Base-by-base conservation (phyloP, 2,888 invertebrate species). In the Drosophila aldrichi region DNA sequence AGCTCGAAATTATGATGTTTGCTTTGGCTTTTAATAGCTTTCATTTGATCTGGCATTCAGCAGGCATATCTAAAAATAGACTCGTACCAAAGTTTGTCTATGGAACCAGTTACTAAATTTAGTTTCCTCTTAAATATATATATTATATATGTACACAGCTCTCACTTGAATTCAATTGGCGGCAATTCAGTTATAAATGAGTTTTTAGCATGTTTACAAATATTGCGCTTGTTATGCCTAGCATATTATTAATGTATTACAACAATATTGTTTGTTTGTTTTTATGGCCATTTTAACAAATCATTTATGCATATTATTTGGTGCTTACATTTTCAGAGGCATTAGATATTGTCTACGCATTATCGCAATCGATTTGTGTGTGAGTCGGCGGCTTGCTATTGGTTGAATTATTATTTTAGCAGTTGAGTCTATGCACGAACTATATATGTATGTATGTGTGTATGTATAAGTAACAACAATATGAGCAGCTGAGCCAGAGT, bases 1-100 rank as follows among this genome's bases (percentile, higher is more conserved):
- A 86, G 81, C 84, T 79, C 57, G 81, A 84, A 86, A 79, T 76
- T 77, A 79, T 77, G 72, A 76, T 79, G 74, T 77, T 81, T 79
- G 67, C 77, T 58, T 54, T 66, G 62, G 66, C 61, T 51, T 51
- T 68, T 74, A 70, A 77, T 71, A 48, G 67, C 29, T 57, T 74
- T 62, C 8, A 48, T 55, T 61, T n/a, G 34, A 14, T 49, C 55
- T 41, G 40, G 41, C 58, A 57, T 57, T 54, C 43, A 63, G 51
- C 56, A 48, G 56, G 38, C 49, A 25, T 22, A 44, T 7, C 44
- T 44, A 44, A 22, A 22, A 44, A 34, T 49, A n/a, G 22, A 64
- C 20, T 18, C 16, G 2, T n/a, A 9, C n/a, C 10, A 12, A 25
- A n/a, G 2, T 25, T 3, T 16, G 22, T 2, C 18, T 16, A 8